phyloP scores from a whole-genome alignment of 64 coral and sea anemone species.

The Montipora capricornis region DNA sequence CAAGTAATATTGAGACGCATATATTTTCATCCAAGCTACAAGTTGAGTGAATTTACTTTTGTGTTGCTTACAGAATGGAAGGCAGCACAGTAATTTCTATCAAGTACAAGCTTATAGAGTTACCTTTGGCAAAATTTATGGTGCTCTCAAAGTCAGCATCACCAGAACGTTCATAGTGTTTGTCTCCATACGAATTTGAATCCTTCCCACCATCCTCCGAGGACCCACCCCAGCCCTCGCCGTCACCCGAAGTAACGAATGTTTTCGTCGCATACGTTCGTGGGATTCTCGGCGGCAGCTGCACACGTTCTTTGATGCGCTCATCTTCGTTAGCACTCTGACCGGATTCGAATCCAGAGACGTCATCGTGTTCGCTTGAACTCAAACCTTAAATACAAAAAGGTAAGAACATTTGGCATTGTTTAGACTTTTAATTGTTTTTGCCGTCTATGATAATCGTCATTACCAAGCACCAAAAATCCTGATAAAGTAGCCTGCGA shows the following conservation, averaged over 20 bases:
- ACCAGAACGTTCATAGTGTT: not conserved
- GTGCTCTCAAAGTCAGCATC: not conserved
- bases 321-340: not conserved
- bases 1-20: no score
- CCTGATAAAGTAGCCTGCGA: no score
- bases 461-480: no score
- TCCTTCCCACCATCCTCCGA: not conserved
- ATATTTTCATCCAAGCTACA: no score
- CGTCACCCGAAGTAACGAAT: not conserved
- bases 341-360: not conserved
- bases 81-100: no score
- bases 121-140: conserved; percentile 6
- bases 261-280: not conserved
- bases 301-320: not conserved
- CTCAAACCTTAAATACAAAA: not conserved
- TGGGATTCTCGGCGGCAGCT: not conserved
- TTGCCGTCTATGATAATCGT: no score
- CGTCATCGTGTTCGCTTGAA: not conserved
- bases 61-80: no score
- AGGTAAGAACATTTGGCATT: not conserved
- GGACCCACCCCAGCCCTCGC: not conserved
- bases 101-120: no score
- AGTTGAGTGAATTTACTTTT: no score
- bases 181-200: not conserved
- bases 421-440: no score